A percentile compares a stretch with the other conserved stretches of the same genome.
These are phyloP conservation scores for Bubo bubo DNA, from an alignment of 2,113 vertebrate genomes.

Conservation along the genomic window DNA sequence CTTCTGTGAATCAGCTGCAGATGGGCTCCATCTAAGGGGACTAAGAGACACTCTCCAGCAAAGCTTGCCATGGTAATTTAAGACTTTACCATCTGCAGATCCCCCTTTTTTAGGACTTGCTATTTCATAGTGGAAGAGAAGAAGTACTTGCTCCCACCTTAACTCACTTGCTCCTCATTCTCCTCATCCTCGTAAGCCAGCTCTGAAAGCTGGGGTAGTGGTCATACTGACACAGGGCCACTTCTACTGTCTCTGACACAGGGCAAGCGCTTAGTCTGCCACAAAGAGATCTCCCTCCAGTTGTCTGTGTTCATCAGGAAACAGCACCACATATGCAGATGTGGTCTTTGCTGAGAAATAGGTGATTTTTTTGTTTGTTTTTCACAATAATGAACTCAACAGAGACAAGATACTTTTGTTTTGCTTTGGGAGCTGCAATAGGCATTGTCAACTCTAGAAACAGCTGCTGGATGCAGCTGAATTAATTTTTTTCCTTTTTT, in stretches of 20 bases:
- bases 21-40: not conserved
- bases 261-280: not conserved
- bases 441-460: not conserved
- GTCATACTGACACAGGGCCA: not conserved
- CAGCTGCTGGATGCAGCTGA: not conserved
- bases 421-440: not conserved
- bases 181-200: not conserved
- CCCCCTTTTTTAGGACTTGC: not conserved
- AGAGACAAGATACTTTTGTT: not conserved
- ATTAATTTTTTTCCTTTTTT: not conserved
- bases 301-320: not conserved
- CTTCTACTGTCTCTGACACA: not conserved
- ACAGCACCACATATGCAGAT: not conserved
- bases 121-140: not conserved
- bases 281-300: fast-evolving
- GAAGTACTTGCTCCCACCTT: not conserved
- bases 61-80: not conserved
- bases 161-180: not conserved
- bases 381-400: not conserved
- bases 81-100: not conserved
- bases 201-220: not conserved
- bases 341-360: not conserved
- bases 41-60: not conserved
- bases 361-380: not conserved
- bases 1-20: conserved; percentile 1